These are phyloP conservation scores for Electrona antarctica DNA, from an alignment of 2,113 vertebrate species.

Conservation along the genomic window DNA sequence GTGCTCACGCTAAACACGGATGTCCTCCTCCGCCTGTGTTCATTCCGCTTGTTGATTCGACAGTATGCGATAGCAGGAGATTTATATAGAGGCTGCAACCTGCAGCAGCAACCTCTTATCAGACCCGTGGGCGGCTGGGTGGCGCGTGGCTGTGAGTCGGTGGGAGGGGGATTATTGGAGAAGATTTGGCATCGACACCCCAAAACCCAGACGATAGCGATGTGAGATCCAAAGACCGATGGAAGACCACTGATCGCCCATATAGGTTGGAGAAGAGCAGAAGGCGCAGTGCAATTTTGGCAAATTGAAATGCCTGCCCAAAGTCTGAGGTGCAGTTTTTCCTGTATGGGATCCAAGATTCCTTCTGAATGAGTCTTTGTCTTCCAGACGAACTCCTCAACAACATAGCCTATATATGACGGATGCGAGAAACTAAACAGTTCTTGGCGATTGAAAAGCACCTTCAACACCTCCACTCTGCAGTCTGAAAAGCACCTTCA, in stretches of 20 bases:
- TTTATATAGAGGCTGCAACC: slow-evolving; percentile 26
- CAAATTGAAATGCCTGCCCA: slow-evolving; percentile 35
- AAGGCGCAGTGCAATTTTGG: slow-evolving; percentile 51
- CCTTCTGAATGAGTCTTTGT: slow-evolving; percentile 65
- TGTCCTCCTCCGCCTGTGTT: slow-evolving; percentile 18
- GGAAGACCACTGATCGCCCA: slow-evolving; percentile 41
- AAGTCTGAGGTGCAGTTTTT: slow-evolving; percentile 41
- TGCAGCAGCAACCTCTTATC: slow-evolving; percentile 40
- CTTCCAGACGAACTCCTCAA: slow-evolving; percentile 57
- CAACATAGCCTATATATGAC: slow-evolving; percentile 47
- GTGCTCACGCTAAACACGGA: slow-evolving; percentile 31
- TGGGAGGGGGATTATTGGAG: slow-evolving; percentile 37
- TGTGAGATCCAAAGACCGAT: slow-evolving; percentile 53
- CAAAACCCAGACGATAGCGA: slow-evolving; percentile 47
- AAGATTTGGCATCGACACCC: slow-evolving; percentile 37
- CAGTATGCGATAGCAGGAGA: slow-evolving; percentile 28
- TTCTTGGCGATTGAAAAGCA: slow-evolving; percentile 40
- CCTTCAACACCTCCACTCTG: slow-evolving; percentile 48
- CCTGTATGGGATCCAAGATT: slow-evolving; percentile 36
- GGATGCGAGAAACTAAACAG: slow-evolving; percentile 58
- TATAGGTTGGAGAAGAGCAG: slow-evolving; percentile 37
- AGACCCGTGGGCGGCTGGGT: slow-evolving; percentile 74
- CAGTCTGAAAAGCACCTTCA: slow-evolving; percentile 33
- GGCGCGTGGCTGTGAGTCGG: slow-evolving; percentile 17
- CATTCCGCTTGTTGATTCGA: slow-evolving; percentile 26